Evolutionary conservation across 1,140 invertebrate genomes (phyloP).

Genomic region (Lepeophtheirus salmonis): DNA sequence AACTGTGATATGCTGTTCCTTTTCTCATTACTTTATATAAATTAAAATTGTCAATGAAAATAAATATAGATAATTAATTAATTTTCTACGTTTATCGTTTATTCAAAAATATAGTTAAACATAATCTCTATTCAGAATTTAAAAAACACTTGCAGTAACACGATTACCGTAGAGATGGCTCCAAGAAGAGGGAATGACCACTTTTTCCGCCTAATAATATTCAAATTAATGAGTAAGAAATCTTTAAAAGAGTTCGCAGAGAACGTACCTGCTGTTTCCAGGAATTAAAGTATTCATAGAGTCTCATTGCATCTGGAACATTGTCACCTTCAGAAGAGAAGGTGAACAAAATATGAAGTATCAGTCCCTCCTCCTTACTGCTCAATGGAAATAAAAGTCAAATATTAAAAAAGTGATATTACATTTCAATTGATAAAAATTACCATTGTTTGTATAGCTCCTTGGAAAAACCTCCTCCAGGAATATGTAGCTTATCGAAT

Average conservation of each 20-base stretch:
- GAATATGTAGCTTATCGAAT: not conserved
- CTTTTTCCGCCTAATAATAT: too few relatives aligned
- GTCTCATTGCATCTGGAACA: not conserved
- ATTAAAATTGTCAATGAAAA: too few relatives aligned
- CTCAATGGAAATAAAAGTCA: not conserved
- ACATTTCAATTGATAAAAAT: not conserved
- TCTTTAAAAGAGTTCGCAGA: not conserved
- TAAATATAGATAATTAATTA: too few relatives aligned
- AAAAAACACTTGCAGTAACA: too few relatives aligned
- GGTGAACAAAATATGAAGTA: not conserved
- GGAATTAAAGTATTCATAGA: not conserved
- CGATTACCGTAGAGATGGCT: too few relatives aligned
- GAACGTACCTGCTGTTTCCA: not conserved
- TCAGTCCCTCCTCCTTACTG: too few relatives aligned
- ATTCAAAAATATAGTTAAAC: too few relatives aligned
- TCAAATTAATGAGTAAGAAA: not conserved
- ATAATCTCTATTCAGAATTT: too few relatives aligned
- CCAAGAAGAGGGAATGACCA: too few relatives aligned
- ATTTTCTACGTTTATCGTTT: too few relatives aligned
- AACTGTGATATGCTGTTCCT: too few relatives aligned
- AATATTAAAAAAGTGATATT: not conserved
- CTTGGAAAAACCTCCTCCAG: not conserved
- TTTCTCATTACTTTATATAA: too few relatives aligned
- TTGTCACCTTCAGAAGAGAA: not conserved
- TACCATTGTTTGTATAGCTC: not conserved